Base-by-base conservation (phyloP, 2,888 invertebrate genomes). In the Plemyria rubiginata region DNA sequence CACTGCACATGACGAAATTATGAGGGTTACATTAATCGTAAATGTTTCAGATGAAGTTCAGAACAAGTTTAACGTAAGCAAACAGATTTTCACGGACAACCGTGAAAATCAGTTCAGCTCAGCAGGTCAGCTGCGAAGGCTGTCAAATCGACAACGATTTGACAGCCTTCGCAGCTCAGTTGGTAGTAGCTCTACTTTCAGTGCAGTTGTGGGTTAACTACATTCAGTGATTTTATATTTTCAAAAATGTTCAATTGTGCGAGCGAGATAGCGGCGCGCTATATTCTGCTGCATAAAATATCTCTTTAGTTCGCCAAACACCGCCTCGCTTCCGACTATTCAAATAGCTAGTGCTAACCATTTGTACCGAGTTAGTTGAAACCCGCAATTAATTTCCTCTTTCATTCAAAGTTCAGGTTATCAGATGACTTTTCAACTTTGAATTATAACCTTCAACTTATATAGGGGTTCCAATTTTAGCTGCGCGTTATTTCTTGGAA, bases 381-480 rank as follows among this genome's bases (percentile, higher is more conserved):
- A 43, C 50, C 54, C 45, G 61, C 52, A 61, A 61, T 61, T 55
- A 55, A 56, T 61, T 60, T 32, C 12, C 51, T 51, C 61, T 55
- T 61, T 56, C 61, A 61, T 55, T 61, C 50, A 46, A 22, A 43
- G 43, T 55, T 51, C 49, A 36, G 32, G 63, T 49, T 60, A 60
- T 64, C 63, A 40, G 63, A 60, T 64, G 55, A 64, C 59, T 64
- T 63, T 49, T 13, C 41, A 64, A 64, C 63, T 64, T 56, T 52
- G 48, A 53, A 28, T 59, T 55, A 60, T 60, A 60, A 60, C 55
- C 54, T 38, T 59, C 51, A 55, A 64, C 63, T 56, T 52, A 12
- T 41, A 60, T 64, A 59, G 55, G 59, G 59, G 59, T 40, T 48
- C 59, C 53, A 48, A 60, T 60, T 56, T 56, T 49, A 56, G 55